Evolutionary conservation across 92 coral and sea anemone species (phyloP).

Genomic region (Palythoa grandiflora): DNA sequence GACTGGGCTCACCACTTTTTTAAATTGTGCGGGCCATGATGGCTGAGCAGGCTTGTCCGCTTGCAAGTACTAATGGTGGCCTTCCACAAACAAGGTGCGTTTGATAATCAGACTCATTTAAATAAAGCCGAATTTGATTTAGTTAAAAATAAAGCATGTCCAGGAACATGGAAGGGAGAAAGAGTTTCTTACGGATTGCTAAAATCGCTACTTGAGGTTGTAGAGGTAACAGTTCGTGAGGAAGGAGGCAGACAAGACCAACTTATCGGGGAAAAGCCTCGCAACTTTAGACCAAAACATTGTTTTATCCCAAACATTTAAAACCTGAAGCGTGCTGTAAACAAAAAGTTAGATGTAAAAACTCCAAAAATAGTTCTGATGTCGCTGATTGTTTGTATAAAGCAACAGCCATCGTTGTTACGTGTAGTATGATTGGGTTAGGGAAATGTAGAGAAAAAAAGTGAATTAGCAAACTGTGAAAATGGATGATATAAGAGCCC

Average conservation of each 20-base stretch:
- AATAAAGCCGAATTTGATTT: constrained; percentile 4
- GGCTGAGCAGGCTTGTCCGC: not conserved
- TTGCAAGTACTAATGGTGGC: not conserved
- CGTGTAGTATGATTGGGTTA: constrained; percentile 9
- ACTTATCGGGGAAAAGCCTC: not conserved
- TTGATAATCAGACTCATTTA: constrained; percentile 5
- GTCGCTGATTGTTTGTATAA: constrained; percentile 23
- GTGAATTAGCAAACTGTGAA: constrained; percentile 12
- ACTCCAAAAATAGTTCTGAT: not conserved
- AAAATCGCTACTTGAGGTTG: constrained; percentile 31
- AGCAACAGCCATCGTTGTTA: constrained; percentile 14
- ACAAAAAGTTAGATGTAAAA: not conserved
- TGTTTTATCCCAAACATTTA: not conserved
- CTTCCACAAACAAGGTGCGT: not conserved
- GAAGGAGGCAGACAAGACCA: constrained; percentile 21
- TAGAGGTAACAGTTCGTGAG: constrained; percentile 2
- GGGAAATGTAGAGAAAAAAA: constrained; percentile 13
- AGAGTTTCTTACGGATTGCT: constrained; percentile 17
- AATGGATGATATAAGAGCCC: constrained; percentile 25
- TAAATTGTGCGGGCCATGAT: not conserved
- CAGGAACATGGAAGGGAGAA: constrained; percentile 6
- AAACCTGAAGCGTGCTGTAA: constrained; percentile 27
- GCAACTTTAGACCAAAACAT: constrained; percentile 15
- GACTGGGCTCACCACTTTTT: constrained; percentile 13
- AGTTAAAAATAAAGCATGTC: constrained; percentile 18